Percentiles rank a stretch among this genome's conserved stretches.
These are phyloP conservation scores for Limonius californicus DNA, from an alignment of 1,140 invertebrate genomes.

Conservation along the genomic window DNA sequence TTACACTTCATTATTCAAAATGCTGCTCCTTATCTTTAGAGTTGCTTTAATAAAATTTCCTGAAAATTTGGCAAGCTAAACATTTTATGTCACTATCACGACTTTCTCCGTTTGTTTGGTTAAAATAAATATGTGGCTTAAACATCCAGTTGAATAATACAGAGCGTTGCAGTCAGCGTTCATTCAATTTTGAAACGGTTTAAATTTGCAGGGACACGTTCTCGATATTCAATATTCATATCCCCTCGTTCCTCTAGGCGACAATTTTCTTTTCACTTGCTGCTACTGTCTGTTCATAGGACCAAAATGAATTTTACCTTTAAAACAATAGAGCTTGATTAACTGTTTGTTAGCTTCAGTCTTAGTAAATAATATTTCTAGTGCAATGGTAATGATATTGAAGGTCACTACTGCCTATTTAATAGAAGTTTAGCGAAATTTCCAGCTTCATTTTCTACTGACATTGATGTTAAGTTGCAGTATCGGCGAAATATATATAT, in stretches of 20 bases:
- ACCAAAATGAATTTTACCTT: not conserved
- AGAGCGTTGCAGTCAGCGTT: not conserved
- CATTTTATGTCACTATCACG: no score
- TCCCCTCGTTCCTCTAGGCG: conserved; percentile 1
- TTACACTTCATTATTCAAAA: not conserved
- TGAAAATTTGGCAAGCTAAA: not conserved
- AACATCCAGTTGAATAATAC: not conserved
- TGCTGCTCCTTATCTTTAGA: not conserved
- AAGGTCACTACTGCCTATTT: no score
- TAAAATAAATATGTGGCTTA: not conserved
- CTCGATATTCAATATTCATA: conserved; percentile 23
- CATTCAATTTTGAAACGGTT: not conserved
- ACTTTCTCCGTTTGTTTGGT: no score
- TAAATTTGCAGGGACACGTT: conserved; percentile 8
- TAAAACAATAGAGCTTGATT: no score
- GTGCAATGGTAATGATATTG: no score
- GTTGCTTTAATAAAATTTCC: not conserved
- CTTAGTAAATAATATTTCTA: no score
- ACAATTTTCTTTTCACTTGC: not conserved
- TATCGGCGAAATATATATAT: no score
- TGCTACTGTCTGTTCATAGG: not conserved
- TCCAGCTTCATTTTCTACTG: no score
- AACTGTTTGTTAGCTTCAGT: no score
- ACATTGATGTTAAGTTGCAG: no score
- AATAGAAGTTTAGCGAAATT: no score